Base-by-base conservation (phyloP, 2,113 vertebrate species). In the Brachyhypopomus occidentalis region DNA sequence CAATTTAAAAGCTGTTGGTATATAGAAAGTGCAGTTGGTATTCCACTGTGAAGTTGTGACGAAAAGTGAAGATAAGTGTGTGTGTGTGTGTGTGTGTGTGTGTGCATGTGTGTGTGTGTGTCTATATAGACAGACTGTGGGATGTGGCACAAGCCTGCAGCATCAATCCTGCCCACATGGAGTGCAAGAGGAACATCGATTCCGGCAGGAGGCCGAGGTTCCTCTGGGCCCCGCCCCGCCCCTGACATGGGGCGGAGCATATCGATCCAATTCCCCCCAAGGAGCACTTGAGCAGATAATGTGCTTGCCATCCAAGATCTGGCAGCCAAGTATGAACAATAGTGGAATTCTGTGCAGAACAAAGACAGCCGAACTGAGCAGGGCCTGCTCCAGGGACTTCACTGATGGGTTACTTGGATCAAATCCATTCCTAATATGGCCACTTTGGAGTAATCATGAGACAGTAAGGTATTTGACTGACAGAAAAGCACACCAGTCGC, bases 281-380 rank as follows among this genome's bases (percentile, higher is more conserved):
- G 58, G 72, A 64, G 66, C 60, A 72, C 81, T 78, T 56, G 67
- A 83, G 75, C 30, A 69, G 58, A 83, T 83, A 71, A 83, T 34
- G 56, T 8, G 45, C 45, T 70, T 34, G 20, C 38, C 75, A 72
- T 60, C 23, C 20, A 25, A 63, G 41, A 12, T 14, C 41, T 63
- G 58, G 58, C 34, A 30, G 45, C 38, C 36, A 59, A 16, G 41
- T 27, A n/a, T 17, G 66, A 78, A 69, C 66, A 70, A 70, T 41
- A 70, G 66, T 8, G 20, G 34, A 22, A 41, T 41, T 22, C 36
- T 41, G 34, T 3, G 20, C 66, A 70, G 20, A 41, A 70, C 30
- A 38, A 67, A 67, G 5, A 34, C 45, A 34, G 20, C 22, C 22
- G 60, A 27, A 66, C 48, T 4, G 19, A 20, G 3, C 7, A 25